Evolutionary conservation across 2,888 invertebrate species (phyloP).

Genomic region (Aleiodes leptofemur): DNA sequence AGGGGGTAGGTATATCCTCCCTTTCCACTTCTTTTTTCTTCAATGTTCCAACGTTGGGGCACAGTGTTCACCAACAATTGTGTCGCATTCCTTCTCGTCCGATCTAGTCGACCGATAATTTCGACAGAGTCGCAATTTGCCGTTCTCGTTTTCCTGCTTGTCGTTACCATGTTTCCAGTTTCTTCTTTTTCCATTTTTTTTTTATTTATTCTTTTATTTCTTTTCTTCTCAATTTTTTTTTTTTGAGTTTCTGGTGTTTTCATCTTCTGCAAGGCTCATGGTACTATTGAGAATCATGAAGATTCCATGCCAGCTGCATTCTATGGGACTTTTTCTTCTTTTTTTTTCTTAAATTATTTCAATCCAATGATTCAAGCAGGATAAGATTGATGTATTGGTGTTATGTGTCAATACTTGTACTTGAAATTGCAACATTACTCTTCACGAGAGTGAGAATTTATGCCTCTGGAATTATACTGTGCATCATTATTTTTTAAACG

Average conservation of each 20-base stretch:
- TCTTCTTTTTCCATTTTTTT: slow-evolving; percentile 14
- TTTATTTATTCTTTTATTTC: slow-evolving; percentile 3
- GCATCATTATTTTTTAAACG: too few species aligned
- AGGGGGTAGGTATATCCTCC: slow-evolving; percentile 27
- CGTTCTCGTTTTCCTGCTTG: slow-evolving; percentile 36
- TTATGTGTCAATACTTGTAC: too few species aligned
- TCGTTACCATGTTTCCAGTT: slow-evolving; percentile 27
- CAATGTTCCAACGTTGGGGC: slow-evolving; percentile 38
- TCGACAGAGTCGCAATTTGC: slow-evolving; percentile 58
- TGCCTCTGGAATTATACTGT: not conserved
- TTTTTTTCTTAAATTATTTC: not conserved
- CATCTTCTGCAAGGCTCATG: slow-evolving; percentile 1
- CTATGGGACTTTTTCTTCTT: not conserved
- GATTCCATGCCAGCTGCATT: not conserved
- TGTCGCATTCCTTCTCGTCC: slow-evolving; percentile 53
- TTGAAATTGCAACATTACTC: too few species aligned
- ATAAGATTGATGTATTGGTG: too few species aligned
- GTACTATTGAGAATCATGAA: not conserved
- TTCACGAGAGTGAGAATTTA: not conserved
- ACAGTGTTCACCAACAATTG: slow-evolving; percentile 55
- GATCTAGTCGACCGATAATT: slow-evolving; percentile 58
- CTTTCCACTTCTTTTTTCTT: slow-evolving; percentile 3
- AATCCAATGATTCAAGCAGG: too few species aligned
- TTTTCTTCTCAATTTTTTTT: slow-evolving; percentile 9
- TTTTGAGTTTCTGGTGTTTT: slow-evolving; percentile 28